Evolutionary conservation across 35 echinoderm and acorn worm species (phyloP).

Genomic region (Diadema setosum): DNA sequence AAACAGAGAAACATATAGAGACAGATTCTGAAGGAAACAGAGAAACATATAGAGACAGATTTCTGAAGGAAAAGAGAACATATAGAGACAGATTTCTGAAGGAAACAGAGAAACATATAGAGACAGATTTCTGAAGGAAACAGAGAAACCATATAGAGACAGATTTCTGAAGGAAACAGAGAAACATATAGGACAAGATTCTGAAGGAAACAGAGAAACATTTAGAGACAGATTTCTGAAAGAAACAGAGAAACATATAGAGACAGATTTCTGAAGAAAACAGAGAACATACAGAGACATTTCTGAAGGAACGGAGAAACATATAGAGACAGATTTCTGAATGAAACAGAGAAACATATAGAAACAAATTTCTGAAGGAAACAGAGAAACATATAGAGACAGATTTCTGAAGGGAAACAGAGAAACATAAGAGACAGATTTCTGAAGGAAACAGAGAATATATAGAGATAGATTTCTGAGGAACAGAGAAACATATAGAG

Average conservation of each 20-base stretch:
- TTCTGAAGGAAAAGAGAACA: background rate
- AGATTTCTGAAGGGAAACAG: no score
- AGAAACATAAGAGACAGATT: no score
- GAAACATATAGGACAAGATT: background rate
- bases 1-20: background rate
- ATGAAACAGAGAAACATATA: no score
- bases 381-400: no score
- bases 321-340: no score
- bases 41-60: background rate
- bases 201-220: background rate
- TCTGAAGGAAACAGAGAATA: no score
- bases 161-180: background rate
- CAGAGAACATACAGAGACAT: no score
- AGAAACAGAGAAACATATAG: background rate
- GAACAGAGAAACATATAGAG: no score
- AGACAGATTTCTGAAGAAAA: background rate
- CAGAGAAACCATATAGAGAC: background rate
- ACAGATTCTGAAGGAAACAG: background rate
- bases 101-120: background rate
- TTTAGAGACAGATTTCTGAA: background rate
- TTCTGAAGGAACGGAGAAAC: no score
- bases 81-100: background rate
- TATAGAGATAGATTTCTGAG: no score
- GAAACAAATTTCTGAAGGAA: no score
- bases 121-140: background rate